These are phyloP conservation scores for Gorilla gorilla DNA, from an alignment of 2,113 vertebrate species.

Conservation along the genomic window DNA sequence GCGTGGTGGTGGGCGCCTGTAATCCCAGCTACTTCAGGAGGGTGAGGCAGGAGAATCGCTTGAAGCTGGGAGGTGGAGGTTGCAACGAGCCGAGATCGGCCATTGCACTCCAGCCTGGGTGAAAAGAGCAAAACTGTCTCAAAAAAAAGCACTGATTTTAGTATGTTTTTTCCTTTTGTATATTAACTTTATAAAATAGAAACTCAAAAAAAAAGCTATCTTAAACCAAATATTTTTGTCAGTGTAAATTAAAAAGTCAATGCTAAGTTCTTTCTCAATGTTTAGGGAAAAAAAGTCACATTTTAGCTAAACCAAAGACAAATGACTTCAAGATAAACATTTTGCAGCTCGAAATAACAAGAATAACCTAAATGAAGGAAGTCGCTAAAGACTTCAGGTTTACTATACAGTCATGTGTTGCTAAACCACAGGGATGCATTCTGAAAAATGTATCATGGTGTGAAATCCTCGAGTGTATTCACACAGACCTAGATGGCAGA, in stretches of 20 bases:
- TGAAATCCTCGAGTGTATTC: background rate
- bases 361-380: background rate
- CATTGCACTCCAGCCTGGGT: too few species aligned
- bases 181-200: conserved; percentile 14
- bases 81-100: too few species aligned
- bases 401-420: background rate
- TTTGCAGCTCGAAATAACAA: background rate
- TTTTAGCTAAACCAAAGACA: conserved; percentile 20
- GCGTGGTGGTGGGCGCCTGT: too few species aligned
- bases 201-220: background rate
- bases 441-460: background rate
- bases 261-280: background rate
- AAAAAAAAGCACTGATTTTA: background rate
- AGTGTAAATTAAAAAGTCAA: background rate
- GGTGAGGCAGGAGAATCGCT: too few species aligned
- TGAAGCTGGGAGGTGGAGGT: too few species aligned
- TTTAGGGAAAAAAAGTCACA: background rate
- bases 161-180: background rate
- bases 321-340: conserved; percentile 4
- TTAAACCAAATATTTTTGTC: background rate
- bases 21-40: too few species aligned
- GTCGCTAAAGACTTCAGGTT: background rate
- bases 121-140: too few species aligned
- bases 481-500: background rate
- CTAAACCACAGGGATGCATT: background rate